Percentiles rank a stretch among this genome's conserved stretches.
phyloP scores from a whole-genome alignment of 2,113 vertebrate species.

The Telmatochromis brichardi region DNA sequence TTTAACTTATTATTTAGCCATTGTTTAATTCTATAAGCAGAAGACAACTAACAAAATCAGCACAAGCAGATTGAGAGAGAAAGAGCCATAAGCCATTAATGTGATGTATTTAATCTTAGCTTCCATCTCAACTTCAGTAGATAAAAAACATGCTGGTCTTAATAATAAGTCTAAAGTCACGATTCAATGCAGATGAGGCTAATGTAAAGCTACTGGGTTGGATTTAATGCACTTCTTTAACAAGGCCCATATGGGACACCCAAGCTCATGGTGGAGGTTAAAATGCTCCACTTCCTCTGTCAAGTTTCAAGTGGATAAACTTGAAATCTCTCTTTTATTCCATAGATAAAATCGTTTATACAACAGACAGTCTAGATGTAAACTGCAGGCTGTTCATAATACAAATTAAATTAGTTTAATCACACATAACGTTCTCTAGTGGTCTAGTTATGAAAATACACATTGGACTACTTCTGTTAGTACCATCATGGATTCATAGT shows the following conservation, averaged over 20 bases:
- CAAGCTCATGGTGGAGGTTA: slow-evolving; percentile 18
- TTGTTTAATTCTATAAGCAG: not conserved
- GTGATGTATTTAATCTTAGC: not conserved
- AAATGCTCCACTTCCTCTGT: slow-evolving; percentile 15
- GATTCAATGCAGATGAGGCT: slow-evolving; percentile 20
- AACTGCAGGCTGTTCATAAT: not conserved
- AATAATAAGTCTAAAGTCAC: not conserved
- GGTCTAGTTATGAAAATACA: not conserved
- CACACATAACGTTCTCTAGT: not conserved
- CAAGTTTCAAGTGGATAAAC: not conserved
- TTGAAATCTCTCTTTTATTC: not conserved
- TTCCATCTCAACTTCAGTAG: not conserved
- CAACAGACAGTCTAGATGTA: not conserved
- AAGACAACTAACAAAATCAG: not conserved
- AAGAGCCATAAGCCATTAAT: not conserved
- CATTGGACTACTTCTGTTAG: not conserved
- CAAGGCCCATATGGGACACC: slow-evolving; percentile 48
- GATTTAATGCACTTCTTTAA: slow-evolving; percentile 37
- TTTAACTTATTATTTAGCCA: not conserved
- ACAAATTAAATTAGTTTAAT: not conserved
- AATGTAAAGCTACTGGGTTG: slow-evolving; percentile 27
- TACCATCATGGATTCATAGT: not conserved
- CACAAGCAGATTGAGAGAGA: not conserved
- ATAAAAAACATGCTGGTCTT: not conserved
- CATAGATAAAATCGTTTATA: not conserved